These are phyloP conservation scores for Odontocerum albicorne DNA, from an alignment of 2,888 invertebrate species.

Conservation along the genomic window DNA sequence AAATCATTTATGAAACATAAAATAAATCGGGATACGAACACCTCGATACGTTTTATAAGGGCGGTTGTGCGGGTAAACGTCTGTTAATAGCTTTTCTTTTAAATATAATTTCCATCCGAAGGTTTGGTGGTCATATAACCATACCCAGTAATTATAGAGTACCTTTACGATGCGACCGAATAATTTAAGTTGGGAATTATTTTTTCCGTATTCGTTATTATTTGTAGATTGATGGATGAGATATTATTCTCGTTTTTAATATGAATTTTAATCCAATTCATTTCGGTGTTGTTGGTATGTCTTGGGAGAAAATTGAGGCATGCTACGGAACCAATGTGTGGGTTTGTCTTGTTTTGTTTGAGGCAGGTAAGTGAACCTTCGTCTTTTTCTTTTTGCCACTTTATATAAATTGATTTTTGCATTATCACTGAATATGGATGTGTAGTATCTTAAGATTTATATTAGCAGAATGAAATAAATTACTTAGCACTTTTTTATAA, in stretches of 20 bases:
- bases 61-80: conserved; percentile 17
- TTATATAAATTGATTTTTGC: too few species aligned
- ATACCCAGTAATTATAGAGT: conserved; percentile 34
- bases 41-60: conserved; percentile 14
- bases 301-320: conserved; percentile 15
- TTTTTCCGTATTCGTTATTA: conserved; percentile 35
- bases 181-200: conserved; percentile 31
- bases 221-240: conserved; percentile 37
- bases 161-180: conserved; percentile 30
- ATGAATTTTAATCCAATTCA: conserved; percentile 32
- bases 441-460: too few species aligned
- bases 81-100: conserved; percentile 36
- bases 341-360: too few species aligned
- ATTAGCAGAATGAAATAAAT: too few species aligned
- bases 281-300: conserved; percentile 18
- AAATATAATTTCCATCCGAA: conserved; percentile 35
- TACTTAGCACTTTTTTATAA: too few species aligned
- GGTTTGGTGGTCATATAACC: conserved; percentile 22
- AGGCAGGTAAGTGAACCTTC: too few species aligned
- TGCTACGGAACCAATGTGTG: too few species aligned
- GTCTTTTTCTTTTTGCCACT: too few species aligned
- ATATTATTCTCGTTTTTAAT: conserved; percentile 32
- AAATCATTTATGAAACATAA: conserved; percentile 24
- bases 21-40: conserved; percentile 27
- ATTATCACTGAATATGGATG: too few species aligned